Evolutionary conservation across 2,888 invertebrate genomes (phyloP).

Genomic region (Ctena decussata): DNA sequence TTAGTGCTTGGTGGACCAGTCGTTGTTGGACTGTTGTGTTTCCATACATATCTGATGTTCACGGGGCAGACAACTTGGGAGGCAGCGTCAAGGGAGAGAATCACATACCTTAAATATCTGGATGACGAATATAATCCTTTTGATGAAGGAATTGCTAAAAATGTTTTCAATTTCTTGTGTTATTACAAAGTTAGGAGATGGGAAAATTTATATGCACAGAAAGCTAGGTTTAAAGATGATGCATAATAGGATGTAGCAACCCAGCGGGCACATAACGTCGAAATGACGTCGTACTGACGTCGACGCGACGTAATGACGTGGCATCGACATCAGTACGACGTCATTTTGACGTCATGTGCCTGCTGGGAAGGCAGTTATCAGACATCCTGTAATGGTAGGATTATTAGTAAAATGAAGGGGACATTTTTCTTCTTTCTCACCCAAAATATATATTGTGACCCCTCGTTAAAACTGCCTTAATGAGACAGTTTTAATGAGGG

Average conservation of each 20-base stretch:
- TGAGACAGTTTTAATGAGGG: no score
- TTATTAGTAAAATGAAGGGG: no score
- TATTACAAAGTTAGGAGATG: slow-evolving; percentile 73
- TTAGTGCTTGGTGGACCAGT: slow-evolving; percentile 80
- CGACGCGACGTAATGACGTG: no score
- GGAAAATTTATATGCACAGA: slow-evolving; percentile 80
- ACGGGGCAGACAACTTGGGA: slow-evolving; percentile 86
- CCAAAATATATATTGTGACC: no score
- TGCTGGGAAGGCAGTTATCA: no score
- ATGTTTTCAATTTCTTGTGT: slow-evolving; percentile 82
- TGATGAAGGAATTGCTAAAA: slow-evolving; percentile 84
- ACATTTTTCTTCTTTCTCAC: no score
- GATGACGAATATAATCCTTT: slow-evolving; percentile 85
- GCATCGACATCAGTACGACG: no score
- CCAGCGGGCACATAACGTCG: no score
- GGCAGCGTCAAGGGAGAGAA: slow-evolving; percentile 84
- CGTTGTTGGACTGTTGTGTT: slow-evolving; percentile 79
- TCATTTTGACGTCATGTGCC: no score
- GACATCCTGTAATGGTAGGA: no score
- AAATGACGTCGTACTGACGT: no score
- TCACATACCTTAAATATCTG: slow-evolving; percentile 86
- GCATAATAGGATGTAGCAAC: background rate
- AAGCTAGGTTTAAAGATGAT: slow-evolving; percentile 60
- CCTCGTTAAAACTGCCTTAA: no score
- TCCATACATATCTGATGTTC: slow-evolving; percentile 86